phyloP scores from a whole-genome alignment of 2,888 invertebrate species.

The Chymomyza caudatula region DNA sequence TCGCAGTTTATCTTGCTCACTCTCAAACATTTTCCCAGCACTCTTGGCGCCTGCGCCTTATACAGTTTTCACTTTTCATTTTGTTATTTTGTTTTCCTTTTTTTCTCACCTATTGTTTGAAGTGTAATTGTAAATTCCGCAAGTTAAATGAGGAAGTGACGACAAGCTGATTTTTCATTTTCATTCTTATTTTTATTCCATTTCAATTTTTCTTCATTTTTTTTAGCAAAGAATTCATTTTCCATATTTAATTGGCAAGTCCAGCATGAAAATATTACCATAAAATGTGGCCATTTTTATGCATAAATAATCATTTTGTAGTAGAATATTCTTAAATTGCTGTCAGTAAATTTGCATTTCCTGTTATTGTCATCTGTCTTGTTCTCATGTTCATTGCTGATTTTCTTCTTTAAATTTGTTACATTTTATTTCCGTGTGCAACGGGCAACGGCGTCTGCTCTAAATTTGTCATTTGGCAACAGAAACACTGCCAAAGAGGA shows the following conservation, averaged over 20 bases:
- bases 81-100: slow-evolving; percentile 42
- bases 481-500: slow-evolving; percentile 63
- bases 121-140: slow-evolving; percentile 68
- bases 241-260: slow-evolving; percentile 63
- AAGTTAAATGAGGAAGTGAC: slow-evolving; percentile 72
- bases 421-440: slow-evolving; percentile 64
- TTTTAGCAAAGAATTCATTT: slow-evolving; percentile 28
- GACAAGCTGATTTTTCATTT: slow-evolving; percentile 32
- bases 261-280: slow-evolving; percentile 4
- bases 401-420: slow-evolving; percentile 6
- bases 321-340: not conserved
- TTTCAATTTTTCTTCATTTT: slow-evolving; percentile 2
- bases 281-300: slow-evolving; percentile 14
- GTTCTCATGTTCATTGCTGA: slow-evolving; percentile 9
- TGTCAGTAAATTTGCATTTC: not conserved
- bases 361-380: slow-evolving; percentile 8
- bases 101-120: slow-evolving; percentile 37
- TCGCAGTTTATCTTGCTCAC: not conserved
- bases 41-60: slow-evolving; percentile 29
- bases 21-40: not conserved
- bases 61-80: slow-evolving; percentile 62
- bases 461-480: slow-evolving; percentile 61
- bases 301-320: slow-evolving; percentile 10
- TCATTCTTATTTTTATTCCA: slow-evolving; percentile 11
- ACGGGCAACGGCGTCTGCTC: slow-evolving; percentile 29